These are phyloP conservation scores for Syngnathus acus DNA, from an alignment of 2,797 vertebrate genomes.

Conservation along the genomic window DNA sequence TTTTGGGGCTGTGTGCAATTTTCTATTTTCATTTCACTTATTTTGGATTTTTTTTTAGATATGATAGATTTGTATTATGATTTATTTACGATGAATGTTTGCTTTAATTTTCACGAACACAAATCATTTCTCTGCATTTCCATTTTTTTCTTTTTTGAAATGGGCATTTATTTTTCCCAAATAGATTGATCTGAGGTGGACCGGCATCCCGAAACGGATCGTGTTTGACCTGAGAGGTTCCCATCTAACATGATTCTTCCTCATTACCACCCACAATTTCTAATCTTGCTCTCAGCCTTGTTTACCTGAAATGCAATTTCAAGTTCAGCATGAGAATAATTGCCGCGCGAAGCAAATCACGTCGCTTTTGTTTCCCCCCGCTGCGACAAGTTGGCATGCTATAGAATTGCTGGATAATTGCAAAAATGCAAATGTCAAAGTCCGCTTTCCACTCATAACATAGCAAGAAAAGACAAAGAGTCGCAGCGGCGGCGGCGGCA, in stretches of 20 bases:
- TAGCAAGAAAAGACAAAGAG: neutral
- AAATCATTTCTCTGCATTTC: too few species aligned
- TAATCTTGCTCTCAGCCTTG: neutral
- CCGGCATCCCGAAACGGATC: neutral
- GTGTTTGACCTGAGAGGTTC: neutral
- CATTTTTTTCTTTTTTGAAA: too few species aligned
- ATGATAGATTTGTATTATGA: too few species aligned
- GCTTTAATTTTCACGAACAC: too few species aligned
- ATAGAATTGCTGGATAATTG: neutral
- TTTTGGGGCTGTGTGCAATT: neutral
- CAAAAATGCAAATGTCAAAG: neutral
- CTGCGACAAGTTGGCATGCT: neutral
- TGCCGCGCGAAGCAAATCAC: neutral
- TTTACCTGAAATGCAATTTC: neutral
- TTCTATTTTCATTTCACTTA: too few species aligned
- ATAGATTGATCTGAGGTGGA: too few species aligned
- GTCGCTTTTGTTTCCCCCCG: neutral
- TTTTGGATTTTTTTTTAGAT: too few species aligned
- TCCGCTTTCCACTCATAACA: neutral
- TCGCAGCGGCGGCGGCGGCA: too few species aligned
- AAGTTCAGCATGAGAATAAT: neutral
- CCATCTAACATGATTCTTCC: neutral
- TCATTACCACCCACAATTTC: neutral
- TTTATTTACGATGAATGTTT: too few species aligned
- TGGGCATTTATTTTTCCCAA: too few species aligned